These are phyloP conservation scores for Bombus waltoni DNA, from an alignment of 1,140 invertebrate genomes.

Conservation along the genomic window DNA sequence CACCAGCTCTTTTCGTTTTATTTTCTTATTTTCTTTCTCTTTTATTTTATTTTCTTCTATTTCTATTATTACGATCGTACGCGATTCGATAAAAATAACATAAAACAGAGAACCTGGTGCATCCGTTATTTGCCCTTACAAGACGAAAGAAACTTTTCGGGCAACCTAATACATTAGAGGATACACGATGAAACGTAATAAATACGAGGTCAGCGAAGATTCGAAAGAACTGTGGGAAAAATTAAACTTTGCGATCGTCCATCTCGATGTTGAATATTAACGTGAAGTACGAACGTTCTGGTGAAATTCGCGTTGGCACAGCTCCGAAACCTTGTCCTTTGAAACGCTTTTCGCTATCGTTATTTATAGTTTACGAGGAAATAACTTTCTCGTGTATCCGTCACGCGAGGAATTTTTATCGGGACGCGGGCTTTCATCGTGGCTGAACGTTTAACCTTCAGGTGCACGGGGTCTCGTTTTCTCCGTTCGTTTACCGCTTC, in stretches of 20 bases:
- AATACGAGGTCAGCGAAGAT: too few species aligned
- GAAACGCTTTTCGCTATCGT: neutral
- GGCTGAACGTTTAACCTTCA: constrained; percentile 30
- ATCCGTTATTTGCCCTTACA: too few species aligned
- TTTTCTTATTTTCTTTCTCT: too few species aligned
- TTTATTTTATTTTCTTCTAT: too few species aligned
- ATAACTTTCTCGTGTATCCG: constrained; percentile 23
- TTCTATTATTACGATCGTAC: too few species aligned
- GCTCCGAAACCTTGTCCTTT: constrained; percentile 12
- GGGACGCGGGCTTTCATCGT: constrained; percentile 13
- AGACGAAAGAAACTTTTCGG: too few species aligned
- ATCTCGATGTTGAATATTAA: neutral
- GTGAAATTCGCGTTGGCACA: neutral
- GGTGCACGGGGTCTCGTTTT: constrained; percentile 22
- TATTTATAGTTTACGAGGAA: constrained; percentile 29
- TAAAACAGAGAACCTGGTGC: too few species aligned
- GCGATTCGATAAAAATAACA: too few species aligned
- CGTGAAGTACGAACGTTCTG: neutral
- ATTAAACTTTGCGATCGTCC: neutral
- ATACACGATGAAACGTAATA: too few species aligned
- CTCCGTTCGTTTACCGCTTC: constrained; percentile 5
- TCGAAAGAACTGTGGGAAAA: too few species aligned
- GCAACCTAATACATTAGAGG: too few species aligned
- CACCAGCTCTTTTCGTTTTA: too few species aligned
- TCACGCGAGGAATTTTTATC: constrained; percentile 25